A percentile compares a stretch with the other conserved stretches of the same genome.
phyloP scores from a whole-genome alignment of 2,888 invertebrate species.

The Caradrina kadenii region DNA sequence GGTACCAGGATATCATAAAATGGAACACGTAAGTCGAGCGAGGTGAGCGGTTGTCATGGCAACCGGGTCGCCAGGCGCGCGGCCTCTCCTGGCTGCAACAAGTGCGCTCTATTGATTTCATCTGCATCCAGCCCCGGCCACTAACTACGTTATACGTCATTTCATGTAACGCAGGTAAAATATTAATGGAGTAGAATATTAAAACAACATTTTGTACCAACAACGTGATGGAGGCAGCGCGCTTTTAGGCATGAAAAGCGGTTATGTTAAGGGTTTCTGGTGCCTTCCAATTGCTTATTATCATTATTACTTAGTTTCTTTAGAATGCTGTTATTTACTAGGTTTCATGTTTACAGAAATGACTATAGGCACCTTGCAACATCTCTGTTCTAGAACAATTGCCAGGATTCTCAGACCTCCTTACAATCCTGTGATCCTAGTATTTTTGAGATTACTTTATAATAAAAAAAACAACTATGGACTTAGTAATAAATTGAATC shows the following conservation, averaged over 20 bases:
- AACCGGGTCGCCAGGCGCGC: conserved; percentile 66
- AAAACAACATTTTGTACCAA: conserved; percentile 20
- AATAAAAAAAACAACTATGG: neutral
- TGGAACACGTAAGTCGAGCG: conserved; percentile 32
- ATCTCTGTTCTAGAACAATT: neutral
- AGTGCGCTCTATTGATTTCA: conserved; percentile 73
- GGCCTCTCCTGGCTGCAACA: conserved; percentile 67
- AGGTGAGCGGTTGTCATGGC: conserved; percentile 66
- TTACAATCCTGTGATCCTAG: conserved; percentile 5
- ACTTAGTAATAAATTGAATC: conserved; percentile 20
- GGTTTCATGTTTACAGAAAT: neutral
- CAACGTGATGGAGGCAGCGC: neutral
- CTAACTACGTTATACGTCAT: conserved; percentile 44
- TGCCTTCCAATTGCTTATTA: neutral
- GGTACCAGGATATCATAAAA: conserved; percentile 55
- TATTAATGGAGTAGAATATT: conserved; percentile 29
- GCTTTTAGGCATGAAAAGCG: neutral
- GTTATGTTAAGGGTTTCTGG: neutral
- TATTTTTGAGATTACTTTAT: neutral
- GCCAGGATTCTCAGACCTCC: neutral
- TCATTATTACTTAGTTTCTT: neutral
- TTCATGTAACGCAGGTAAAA: conserved; percentile 36
- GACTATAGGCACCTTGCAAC: rapidly evolving
- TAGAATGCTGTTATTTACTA: neutral
- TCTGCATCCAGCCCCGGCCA: conserved; percentile 62